These are phyloP conservation scores for Drosophila niveifrons DNA, from an alignment of 2,888 invertebrate genomes.

Conservation along the genomic window DNA sequence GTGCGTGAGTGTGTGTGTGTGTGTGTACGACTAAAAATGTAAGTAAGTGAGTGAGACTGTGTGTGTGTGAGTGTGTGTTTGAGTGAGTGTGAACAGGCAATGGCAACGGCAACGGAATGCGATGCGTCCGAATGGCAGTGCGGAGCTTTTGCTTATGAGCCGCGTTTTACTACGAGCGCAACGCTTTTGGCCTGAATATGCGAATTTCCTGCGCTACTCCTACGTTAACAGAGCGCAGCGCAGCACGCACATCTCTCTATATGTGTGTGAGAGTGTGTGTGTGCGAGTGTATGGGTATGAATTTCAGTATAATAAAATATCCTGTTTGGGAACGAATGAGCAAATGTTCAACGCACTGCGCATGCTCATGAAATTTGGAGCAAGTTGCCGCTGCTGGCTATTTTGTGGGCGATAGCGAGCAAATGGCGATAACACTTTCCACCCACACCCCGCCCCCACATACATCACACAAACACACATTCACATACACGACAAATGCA, in stretches of 20 bases:
- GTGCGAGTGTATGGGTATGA: constrained; percentile 52
- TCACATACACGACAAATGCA: constrained; percentile 2
- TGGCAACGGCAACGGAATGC: constrained; percentile 82
- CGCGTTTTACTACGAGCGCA: constrained; percentile 66
- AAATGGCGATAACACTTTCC: constrained; percentile 63
- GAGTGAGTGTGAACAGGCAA: constrained; percentile 62
- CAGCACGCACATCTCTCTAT: constrained; percentile 33
- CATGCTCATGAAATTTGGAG: constrained; percentile 69
- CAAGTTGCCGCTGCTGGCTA: constrained; percentile 69
- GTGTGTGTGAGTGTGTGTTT: background rate
- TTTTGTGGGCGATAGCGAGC: constrained; percentile 62
- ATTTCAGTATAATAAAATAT: constrained; percentile 84
- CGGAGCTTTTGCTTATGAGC: constrained; percentile 80
- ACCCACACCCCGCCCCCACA: constrained; percentile 39
- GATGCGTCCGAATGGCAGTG: constrained; percentile 82
- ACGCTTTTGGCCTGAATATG: constrained; percentile 75
- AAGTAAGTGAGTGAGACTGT: background rate
- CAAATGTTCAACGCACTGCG: constrained; percentile 52
- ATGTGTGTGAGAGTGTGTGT: constrained; percentile 17
- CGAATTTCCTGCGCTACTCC: constrained; percentile 74
- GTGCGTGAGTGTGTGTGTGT: constrained; percentile 46
- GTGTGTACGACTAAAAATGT: constrained; percentile 29
- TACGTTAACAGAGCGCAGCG: constrained; percentile 55
- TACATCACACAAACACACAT: too few relatives aligned
- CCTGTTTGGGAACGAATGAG: constrained; percentile 71